Conservation (phyloP, 2,888 invertebrate species). For the Ochropleura plecta region DNA sequence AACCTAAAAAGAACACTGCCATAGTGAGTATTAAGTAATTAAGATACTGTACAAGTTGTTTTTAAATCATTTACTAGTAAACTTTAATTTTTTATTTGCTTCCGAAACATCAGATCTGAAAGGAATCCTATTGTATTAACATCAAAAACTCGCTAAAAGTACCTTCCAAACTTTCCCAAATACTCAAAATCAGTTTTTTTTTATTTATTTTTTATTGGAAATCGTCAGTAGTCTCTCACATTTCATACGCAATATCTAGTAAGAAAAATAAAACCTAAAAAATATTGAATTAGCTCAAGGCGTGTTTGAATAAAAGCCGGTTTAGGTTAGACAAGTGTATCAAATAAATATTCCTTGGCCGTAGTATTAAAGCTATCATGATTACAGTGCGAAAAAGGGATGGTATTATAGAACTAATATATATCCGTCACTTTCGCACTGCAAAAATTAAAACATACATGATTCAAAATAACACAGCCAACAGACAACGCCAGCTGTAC, state of each 20-base stretch:
- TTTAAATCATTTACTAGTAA: background rate
- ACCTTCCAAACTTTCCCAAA: conserved; percentile 54
- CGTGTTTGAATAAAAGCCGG: background rate
- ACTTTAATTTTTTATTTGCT: background rate
- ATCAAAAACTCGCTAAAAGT: conserved; percentile 25
- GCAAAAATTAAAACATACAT: background rate
- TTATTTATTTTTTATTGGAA: conserved; percentile 17
- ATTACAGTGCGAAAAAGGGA: background rate
- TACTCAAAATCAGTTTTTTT: conserved; percentile 6
- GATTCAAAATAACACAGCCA: background rate
- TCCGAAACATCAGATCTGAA: conserved; percentile 44
- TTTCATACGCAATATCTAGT: conserved; percentile 3
- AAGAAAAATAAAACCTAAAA: background rate
- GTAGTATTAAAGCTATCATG: background rate
- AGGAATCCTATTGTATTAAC: conserved; percentile 23
- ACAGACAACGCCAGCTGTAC: background rate
- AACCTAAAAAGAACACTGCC: conserved; percentile 19
- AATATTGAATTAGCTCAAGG: background rate
- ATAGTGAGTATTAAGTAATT: conserved; percentile 12
- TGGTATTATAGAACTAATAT: background rate
- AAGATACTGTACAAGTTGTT: background rate
- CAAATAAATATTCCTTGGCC: background rate
- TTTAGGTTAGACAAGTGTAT: conserved; percentile 3
- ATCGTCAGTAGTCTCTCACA: conserved; percentile 44
- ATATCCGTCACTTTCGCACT: background rate